A percentile compares a stretch with the other conserved stretches of the same genome.
These are phyloP conservation scores for Bolborhynchus lineola DNA, from an alignment of 2,113 vertebrate species.

Conservation along the genomic window DNA sequence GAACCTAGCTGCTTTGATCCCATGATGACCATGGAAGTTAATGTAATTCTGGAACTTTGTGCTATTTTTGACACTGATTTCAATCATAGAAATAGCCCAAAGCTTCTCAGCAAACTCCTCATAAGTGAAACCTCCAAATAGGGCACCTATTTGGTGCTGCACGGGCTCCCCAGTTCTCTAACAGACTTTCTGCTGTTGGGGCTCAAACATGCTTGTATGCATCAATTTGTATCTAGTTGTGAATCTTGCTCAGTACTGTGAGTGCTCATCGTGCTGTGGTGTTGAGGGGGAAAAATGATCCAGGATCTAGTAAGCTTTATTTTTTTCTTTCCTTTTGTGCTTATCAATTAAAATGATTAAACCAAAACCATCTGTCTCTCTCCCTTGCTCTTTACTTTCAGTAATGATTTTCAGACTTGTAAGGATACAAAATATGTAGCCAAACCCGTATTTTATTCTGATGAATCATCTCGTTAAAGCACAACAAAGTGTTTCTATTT, in stretches of 20 bases:
- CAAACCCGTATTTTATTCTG: slow-evolving; percentile 31
- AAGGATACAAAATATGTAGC: slow-evolving; percentile 1
- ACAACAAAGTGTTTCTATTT: slow-evolving; percentile 57
- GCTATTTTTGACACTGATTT: not conserved
- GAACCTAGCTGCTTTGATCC: not conserved
- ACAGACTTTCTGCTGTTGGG: not conserved
- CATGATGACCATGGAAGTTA: not conserved
- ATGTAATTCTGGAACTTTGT: not conserved
- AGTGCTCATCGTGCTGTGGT: not conserved
- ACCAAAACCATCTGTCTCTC: slow-evolving; percentile 36
- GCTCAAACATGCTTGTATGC: not conserved
- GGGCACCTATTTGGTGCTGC: not conserved
- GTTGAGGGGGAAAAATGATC: not conserved
- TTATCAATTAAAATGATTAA: slow-evolving; percentile 52
- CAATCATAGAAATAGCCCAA: not conserved
- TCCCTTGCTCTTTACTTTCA: slow-evolving; percentile 1
- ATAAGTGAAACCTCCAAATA: not conserved
- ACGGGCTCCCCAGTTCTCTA: not conserved
- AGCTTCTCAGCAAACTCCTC: not conserved
- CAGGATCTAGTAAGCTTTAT: not conserved
- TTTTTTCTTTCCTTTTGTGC: not conserved
- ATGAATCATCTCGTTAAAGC: slow-evolving; percentile 19
- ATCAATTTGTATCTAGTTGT: not conserved
- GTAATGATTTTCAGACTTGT: slow-evolving; percentile 44
- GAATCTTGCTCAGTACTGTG: not conserved